Conservation (phyloP, 2,113 vertebrate species). For the Glareola pratincola region DNA sequence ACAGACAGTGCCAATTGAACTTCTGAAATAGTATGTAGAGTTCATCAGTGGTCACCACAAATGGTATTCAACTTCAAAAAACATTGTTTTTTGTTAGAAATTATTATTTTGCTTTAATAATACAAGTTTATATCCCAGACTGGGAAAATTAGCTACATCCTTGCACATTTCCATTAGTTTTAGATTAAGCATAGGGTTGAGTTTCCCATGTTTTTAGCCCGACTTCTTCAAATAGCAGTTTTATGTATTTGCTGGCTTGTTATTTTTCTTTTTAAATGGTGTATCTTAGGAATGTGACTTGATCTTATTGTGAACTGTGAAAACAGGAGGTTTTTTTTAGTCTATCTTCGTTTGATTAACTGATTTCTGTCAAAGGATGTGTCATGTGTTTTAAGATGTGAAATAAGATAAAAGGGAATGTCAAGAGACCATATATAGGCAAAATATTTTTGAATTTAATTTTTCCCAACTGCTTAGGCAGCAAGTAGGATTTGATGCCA, state of each 20-base stretch:
- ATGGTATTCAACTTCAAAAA: neutral
- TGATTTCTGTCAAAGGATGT: neutral
- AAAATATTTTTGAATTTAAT: neutral
- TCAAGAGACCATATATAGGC: neutral
- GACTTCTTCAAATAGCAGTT: neutral
- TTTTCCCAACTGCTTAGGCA: neutral
- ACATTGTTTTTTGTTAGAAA: rapidly evolving
- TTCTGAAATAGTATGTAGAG: neutral
- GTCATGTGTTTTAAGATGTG: neutral
- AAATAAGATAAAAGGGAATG: neutral
- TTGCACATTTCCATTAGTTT: neutral
- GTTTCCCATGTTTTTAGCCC: neutral
- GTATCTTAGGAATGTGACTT: neutral
- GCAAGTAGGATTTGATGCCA: neutral
- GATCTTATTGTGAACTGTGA: neutral
- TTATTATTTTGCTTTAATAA: neutral
- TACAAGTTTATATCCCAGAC: neutral
- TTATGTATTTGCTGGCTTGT: neutral
- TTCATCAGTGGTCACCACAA: neutral
- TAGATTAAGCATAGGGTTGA: neutral
- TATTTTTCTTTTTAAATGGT: neutral
- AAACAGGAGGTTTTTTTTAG: neutral
- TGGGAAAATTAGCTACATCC: neutral
- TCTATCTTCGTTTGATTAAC: neutral
- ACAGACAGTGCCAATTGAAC: neutral